Percentiles rank a stretch among this genome's conserved stretches.
Evolutionary conservation across 2,888 invertebrate genomes (phyloP).

Genomic region (Elmis aenea): DNA sequence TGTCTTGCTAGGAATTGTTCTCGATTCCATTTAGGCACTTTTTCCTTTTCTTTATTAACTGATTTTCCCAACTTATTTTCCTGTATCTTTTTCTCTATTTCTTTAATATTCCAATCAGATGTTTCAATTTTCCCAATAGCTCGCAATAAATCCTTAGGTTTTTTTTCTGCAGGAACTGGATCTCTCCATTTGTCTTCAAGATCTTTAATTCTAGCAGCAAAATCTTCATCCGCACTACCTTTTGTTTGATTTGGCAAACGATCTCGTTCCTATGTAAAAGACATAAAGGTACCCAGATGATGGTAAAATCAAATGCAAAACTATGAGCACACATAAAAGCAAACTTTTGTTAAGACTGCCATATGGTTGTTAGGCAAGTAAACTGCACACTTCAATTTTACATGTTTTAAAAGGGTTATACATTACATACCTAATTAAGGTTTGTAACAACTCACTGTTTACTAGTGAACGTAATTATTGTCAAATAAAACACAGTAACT

Average conservation of each 20-base stretch:
- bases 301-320: too few species aligned
- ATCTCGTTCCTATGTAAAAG: conserved; percentile 37
- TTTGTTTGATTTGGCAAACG: conserved; percentile 35
- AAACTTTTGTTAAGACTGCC: too few species aligned
- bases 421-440: too few species aligned
- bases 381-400: too few species aligned
- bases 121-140: conserved; percentile 86
- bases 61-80: conserved; percentile 68
- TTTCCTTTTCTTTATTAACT: conserved; percentile 55
- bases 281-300: too few species aligned
- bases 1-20: conserved; percentile 72
- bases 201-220: conserved; percentile 61
- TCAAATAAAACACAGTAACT: too few species aligned
- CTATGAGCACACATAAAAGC: too few species aligned
- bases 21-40: conserved; percentile 87
- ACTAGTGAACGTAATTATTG: too few species aligned
- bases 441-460: too few species aligned
- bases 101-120: conserved; percentile 86
- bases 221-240: conserved; percentile 52
- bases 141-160: conserved; percentile 79
- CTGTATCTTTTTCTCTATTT: conserved; percentile 83
- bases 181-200: conserved; percentile 75
- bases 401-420: too few species aligned
- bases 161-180: conserved; percentile 58
- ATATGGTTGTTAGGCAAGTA: too few species aligned